Evolutionary conservation across 2,888 invertebrate species (phyloP).

Genomic region (Lissonota sp.): DNA sequence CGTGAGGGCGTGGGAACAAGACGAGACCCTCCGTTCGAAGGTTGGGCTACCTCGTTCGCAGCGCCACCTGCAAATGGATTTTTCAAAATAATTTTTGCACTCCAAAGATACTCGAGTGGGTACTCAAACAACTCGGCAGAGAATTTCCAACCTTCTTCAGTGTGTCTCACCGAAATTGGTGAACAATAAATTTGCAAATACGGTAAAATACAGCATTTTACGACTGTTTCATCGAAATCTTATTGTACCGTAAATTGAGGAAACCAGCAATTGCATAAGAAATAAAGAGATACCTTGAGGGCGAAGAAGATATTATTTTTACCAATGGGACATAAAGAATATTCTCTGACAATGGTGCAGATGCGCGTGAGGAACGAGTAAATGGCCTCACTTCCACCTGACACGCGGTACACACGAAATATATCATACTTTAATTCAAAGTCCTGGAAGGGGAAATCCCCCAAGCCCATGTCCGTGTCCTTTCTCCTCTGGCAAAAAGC

Average conservation of each 20-base stretch:
- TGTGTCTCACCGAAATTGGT: background rate
- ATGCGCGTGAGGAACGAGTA: constrained; percentile 34
- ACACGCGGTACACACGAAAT: constrained; percentile 28
- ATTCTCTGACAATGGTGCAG: constrained; percentile 7
- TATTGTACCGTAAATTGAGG: too few relatives aligned
- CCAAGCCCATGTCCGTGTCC: constrained; percentile 9
- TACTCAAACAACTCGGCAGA: constrained; percentile 25
- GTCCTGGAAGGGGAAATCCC: constrained; percentile 21
- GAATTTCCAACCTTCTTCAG: background rate
- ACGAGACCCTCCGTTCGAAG: too few relatives aligned
- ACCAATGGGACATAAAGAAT: background rate
- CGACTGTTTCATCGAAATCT: background rate
- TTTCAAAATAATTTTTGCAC: background rate
- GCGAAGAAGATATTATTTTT: background rate
- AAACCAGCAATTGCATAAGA: too few relatives aligned
- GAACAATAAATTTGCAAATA: background rate
- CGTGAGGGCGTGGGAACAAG: too few relatives aligned
- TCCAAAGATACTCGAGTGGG: constrained; percentile 5
- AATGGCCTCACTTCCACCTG: constrained; percentile 39
- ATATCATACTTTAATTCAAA: constrained; percentile 49
- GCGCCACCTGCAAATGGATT: background rate
- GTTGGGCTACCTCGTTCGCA: background rate
- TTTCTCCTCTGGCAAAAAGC: constrained; percentile 40
- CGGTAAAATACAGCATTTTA: background rate
- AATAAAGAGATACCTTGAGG: too few relatives aligned